Evolutionary conservation across 2,888 invertebrate species (phyloP).

Genomic region (Athalia rosae): DNA sequence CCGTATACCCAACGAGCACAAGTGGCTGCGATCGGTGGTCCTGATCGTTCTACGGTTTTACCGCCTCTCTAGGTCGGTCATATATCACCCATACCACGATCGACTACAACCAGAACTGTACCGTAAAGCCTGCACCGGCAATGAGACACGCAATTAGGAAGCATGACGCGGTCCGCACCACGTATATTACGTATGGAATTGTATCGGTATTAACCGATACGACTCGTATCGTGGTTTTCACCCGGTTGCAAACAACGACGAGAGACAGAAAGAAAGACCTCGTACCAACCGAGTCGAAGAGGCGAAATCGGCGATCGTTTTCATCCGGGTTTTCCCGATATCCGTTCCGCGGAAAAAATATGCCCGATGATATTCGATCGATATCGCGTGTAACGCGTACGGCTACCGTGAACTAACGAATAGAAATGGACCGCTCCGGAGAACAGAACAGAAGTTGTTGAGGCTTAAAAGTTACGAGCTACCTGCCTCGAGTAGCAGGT

Average conservation of each 20-base stretch:
- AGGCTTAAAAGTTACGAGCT: slow-evolving; percentile 36
- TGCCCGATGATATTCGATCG: not conserved
- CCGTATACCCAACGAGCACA: no score
- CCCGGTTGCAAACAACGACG: not conserved
- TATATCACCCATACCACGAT: slow-evolving; percentile 54
- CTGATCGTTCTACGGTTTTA: no score
- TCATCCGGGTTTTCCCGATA: no score
- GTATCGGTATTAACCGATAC: slow-evolving; percentile 8
- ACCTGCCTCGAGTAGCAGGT: slow-evolving; percentile 44
- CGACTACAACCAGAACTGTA: not conserved
- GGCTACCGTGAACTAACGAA: slow-evolving; percentile 34
- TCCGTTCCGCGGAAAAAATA: not conserved
- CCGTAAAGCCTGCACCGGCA: slow-evolving; percentile 42
- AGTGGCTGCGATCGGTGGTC: no score
- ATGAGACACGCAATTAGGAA: slow-evolving; percentile 62
- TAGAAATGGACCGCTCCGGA: no score
- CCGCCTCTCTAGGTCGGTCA: slow-evolving; percentile 45
- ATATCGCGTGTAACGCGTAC: not conserved
- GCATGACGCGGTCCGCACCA: slow-evolving; percentile 49
- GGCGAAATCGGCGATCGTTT: no score
- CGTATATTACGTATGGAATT: not conserved
- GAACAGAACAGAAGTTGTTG: slow-evolving; percentile 30
- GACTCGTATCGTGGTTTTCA: not conserved
- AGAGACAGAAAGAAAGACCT: no score
- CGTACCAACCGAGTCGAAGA: no score